These are phyloP conservation scores for Batillaria attramentaria DNA, from an alignment of 1,140 invertebrate genomes.

Conservation along the genomic window DNA sequence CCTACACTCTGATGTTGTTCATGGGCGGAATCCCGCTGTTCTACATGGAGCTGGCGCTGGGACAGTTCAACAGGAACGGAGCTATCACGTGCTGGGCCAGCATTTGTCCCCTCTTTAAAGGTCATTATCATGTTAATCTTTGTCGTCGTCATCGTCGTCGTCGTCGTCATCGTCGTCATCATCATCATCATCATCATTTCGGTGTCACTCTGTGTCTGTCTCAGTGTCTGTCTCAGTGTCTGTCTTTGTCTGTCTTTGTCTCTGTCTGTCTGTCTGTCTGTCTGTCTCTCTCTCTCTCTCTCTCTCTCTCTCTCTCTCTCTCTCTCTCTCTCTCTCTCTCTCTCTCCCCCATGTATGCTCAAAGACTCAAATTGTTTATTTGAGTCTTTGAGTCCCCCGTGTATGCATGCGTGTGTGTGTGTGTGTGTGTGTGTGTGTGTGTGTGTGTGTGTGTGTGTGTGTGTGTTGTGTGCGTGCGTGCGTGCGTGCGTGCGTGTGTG, in stretches of 20 bases:
- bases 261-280: neutral
- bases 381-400: too few relatives aligned
- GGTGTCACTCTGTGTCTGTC: too few relatives aligned
- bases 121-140: too few relatives aligned
- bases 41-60: conserved; percentile 94
- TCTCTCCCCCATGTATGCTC: too few relatives aligned
- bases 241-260: too few relatives aligned
- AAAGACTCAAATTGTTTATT: too few relatives aligned
- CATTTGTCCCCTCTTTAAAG: conserved; percentile 69
- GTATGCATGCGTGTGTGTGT: neutral
- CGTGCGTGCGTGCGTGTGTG: neutral
- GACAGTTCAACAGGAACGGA: conserved; percentile 81
- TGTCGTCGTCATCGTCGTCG: too few relatives aligned
- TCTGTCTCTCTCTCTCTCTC: neutral
- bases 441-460: conserved; percentile 1
- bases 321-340: neutral
- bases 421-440: conserved; percentile 14
- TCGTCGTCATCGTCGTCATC: too few relatives aligned
- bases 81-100: conserved; percentile 75
- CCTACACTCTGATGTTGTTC: conserved; percentile 91
- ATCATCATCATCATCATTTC: too few relatives aligned
- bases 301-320: neutral
- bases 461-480: conserved; percentile 8
- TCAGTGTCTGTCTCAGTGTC: too few relatives aligned
- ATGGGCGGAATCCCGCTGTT: conserved; percentile 94